Evolutionary conservation across 2,113 vertebrate genomes (phyloP).

Genomic region (Bombycilla garrulus): DNA sequence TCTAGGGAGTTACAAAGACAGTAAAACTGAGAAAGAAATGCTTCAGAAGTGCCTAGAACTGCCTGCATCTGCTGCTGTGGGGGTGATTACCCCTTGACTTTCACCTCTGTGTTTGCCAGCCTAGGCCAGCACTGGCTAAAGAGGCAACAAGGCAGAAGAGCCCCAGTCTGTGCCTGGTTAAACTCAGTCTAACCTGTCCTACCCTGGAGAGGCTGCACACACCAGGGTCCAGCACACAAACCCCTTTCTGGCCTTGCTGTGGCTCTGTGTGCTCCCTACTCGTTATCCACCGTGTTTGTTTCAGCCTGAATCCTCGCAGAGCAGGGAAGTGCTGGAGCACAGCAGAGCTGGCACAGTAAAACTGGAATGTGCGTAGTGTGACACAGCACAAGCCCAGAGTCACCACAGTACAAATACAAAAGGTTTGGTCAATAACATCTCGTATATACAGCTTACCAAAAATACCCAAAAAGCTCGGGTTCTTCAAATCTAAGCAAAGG

Average conservation of each 20-base stretch:
- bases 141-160: background rate
- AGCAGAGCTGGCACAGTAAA: background rate
- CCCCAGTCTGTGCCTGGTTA: background rate
- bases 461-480: background rate
- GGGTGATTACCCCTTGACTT: constrained; percentile 13
- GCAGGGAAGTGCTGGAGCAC: background rate
- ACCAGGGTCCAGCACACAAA: background rate
- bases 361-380: background rate
- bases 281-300: background rate
- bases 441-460: rapidly evolving
- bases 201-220: background rate
- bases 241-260: background rate
- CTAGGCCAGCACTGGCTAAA: background rate
- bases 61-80: constrained; percentile 65
- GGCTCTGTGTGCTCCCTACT: background rate
- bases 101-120: background rate
- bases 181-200: background rate
- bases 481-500: background rate
- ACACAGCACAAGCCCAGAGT: background rate
- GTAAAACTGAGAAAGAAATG: constrained; percentile 43
- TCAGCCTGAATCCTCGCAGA: background rate
- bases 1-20: constrained; percentile 52
- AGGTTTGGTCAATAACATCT: background rate
- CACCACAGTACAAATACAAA: background rate
- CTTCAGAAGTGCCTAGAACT: constrained; percentile 69